phyloP scores from a whole-genome alignment of 2,888 invertebrate species.

The Heliconius aoede region DNA sequence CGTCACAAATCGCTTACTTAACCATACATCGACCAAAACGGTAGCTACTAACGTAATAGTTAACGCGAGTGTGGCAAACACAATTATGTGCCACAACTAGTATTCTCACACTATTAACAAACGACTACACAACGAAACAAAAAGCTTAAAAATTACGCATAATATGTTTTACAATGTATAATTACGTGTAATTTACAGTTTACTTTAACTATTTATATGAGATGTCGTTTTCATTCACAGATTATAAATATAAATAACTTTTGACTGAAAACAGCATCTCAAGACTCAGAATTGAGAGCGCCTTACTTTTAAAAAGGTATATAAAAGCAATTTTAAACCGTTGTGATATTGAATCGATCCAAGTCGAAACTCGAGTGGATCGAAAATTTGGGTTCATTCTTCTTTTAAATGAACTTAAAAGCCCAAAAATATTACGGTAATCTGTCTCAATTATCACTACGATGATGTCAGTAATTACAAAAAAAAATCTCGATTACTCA shows the following conservation, averaged over 20 bases:
- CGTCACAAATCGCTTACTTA: constrained; percentile 25
- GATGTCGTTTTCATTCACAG: too few relatives aligned
- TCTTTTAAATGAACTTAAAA: too few relatives aligned
- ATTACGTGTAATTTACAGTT: not conserved
- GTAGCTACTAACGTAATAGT: constrained; percentile 24
- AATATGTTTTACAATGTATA: not conserved
- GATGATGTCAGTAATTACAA: not conserved
- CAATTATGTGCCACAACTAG: constrained; percentile 10
- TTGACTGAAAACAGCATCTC: too few relatives aligned
- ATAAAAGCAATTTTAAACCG: too few relatives aligned
- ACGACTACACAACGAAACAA: constrained; percentile 19
- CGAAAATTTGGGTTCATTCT: too few relatives aligned
- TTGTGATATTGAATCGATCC: too few relatives aligned
- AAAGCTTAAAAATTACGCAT: constrained; percentile 22
- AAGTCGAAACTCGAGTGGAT: too few relatives aligned
- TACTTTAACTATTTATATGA: not conserved
- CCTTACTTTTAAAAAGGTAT: too few relatives aligned
- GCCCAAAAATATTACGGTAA: too few relatives aligned
- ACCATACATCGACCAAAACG: constrained; percentile 16
- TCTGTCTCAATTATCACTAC: not conserved
- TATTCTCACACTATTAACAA: constrained; percentile 30
- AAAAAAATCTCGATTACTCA: not conserved
- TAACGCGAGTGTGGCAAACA: constrained; percentile 24
- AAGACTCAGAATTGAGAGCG: too few relatives aligned
- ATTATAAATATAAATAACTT: too few relatives aligned